Percentiles rank a stretch among this genome's conserved stretches.
phyloP scores from a whole-genome alignment of 2,797 vertebrate species.

The Gallirallus australis region DNA sequence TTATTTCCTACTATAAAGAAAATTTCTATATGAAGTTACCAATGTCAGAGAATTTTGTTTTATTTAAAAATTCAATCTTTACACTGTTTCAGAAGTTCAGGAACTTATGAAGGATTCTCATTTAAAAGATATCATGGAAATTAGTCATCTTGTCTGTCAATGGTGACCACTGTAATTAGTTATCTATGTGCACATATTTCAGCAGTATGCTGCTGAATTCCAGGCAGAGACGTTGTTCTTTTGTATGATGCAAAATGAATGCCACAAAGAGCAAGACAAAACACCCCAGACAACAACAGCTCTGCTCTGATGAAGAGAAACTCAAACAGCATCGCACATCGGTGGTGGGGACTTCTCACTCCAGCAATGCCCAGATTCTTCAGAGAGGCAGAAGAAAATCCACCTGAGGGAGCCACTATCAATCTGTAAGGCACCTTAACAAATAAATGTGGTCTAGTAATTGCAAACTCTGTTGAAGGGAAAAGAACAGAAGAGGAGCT shows the following conservation, averaged over 20 bases:
- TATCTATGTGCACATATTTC: neutral
- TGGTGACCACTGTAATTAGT: neutral
- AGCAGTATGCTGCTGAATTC: neutral
- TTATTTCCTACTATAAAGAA: neutral
- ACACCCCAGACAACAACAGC: neutral
- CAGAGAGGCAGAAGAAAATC: neutral
- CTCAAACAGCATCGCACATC: neutral
- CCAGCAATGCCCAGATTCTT: neutral
- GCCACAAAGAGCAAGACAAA: neutral
- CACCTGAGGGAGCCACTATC: neutral
- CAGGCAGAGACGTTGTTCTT: neutral
- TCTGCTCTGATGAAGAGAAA: neutral
- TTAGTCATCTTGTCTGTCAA: neutral
- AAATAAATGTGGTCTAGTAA: slow-evolving; percentile 22
- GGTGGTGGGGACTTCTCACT: neutral
- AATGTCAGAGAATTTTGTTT: neutral
- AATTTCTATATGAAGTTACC: neutral
- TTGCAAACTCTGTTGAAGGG: neutral
- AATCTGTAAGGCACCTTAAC: neutral
- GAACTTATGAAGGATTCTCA: neutral
- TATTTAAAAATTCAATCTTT: neutral
- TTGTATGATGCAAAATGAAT: neutral
- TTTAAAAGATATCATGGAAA: neutral
- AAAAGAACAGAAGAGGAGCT: neutral
- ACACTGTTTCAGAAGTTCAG: neutral